Conservation (phyloP, 1,140 invertebrate genomes). For the Drosophila kikkawai region DNA sequence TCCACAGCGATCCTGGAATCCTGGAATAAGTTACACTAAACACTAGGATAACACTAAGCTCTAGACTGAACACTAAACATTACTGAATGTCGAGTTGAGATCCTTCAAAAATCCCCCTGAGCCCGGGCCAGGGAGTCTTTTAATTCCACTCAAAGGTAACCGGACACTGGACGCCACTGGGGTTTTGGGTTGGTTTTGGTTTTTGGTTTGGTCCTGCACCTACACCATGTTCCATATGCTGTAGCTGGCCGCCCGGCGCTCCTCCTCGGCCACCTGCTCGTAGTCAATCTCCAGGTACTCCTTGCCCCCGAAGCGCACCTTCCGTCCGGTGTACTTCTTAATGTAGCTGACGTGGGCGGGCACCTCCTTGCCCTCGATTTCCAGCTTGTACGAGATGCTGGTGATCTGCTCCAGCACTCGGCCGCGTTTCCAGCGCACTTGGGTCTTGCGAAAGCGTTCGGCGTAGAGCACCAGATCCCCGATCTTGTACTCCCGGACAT, state of each 20-base stretch:
- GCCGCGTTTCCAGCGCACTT: slow-evolving; percentile 79
- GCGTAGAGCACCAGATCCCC: slow-evolving; percentile 78
- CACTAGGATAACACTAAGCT: slow-evolving; percentile 63
- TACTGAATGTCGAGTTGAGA: slow-evolving; percentile 80
- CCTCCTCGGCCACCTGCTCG: slow-evolving; percentile 79
- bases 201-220: background rate
- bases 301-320: slow-evolving; percentile 80
- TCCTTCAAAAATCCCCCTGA: slow-evolving; percentile 73
- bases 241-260: slow-evolving; percentile 75
- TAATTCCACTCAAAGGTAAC: slow-evolving; percentile 71
- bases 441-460: slow-evolving; percentile 78
- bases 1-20: slow-evolving; percentile 30
- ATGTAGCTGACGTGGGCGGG: slow-evolving; percentile 80
- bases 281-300: slow-evolving; percentile 84
- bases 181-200: background rate
- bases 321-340: slow-evolving; percentile 79
- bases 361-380: slow-evolving; percentile 80
- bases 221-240: slow-evolving; percentile 85
- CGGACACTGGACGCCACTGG: slow-evolving; percentile 41
- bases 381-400: slow-evolving; percentile 80
- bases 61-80: slow-evolving; percentile 63
- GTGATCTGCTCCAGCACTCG: slow-evolving; percentile 76
- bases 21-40: slow-evolving; percentile 75
- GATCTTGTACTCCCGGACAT: slow-evolving; percentile 72
- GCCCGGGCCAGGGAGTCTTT: slow-evolving; percentile 46